These are phyloP conservation scores for Cavia aperea DNA, from an alignment of 2,113 vertebrate genomes.

Conservation along the genomic window DNA sequence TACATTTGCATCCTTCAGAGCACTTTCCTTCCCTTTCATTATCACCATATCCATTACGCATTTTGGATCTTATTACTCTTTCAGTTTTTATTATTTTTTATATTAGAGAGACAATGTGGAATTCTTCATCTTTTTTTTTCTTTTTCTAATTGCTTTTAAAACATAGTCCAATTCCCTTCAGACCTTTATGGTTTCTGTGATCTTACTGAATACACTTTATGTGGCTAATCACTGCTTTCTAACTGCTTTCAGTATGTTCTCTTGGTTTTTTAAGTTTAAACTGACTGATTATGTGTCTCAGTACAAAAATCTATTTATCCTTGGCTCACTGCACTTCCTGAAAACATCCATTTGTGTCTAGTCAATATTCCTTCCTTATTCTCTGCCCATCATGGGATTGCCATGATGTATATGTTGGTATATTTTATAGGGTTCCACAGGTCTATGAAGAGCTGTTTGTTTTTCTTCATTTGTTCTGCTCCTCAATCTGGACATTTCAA, in stretches of 20 bases:
- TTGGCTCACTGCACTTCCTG: not conserved
- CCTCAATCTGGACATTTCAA: not conserved
- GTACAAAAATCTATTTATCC: not conserved
- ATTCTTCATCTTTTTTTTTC: not conserved
- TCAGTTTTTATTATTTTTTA: no score
- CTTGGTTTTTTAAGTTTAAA: not conserved
- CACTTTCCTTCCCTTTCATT: no score
- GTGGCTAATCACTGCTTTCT: not conserved
- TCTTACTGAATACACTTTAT: not conserved
- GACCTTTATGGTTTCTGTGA: not conserved
- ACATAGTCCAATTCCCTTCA: not conserved
- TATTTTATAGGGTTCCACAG: accelerated
- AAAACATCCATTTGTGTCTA: not conserved
- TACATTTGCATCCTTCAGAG: no score
- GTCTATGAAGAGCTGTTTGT: not conserved
- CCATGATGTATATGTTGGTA: accelerated
- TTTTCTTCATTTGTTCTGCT: not conserved
- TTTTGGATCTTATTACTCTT: no score
- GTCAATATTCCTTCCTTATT: not conserved
- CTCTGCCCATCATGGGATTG: not conserved
- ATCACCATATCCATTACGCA: no score
- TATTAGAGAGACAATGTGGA: no score
- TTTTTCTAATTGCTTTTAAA: not conserved
- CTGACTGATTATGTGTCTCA: accelerated
- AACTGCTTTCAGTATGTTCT: not conserved